Evolutionary conservation across 1,140 invertebrate genomes (phyloP).

Genomic region (Drosophila oshimai): DNA sequence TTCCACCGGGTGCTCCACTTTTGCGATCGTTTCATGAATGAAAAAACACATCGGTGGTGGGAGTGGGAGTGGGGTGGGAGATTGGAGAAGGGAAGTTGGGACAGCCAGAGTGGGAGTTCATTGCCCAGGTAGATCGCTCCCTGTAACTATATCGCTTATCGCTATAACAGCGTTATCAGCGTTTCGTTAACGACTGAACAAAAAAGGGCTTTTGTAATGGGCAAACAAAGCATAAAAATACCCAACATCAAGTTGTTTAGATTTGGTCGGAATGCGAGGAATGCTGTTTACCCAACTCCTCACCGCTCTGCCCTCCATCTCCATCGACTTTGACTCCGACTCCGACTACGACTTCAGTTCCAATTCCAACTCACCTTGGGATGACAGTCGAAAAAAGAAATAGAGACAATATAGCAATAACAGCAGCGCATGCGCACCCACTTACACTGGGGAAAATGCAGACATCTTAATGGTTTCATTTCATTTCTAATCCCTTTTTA

Average conservation of each 20-base stretch:
- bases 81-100: no score
- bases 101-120: no score
- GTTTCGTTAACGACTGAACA: constrained; percentile 25
- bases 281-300: constrained; percentile 46
- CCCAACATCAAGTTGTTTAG: constrained; percentile 67
- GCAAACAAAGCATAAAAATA: constrained; percentile 70
- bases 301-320: constrained; percentile 5
- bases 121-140: constrained; percentile 8
- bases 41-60: constrained; percentile 9
- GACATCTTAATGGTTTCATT: no score
- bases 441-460: background rate
- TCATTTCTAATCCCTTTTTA: no score
- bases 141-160: constrained; percentile 11
- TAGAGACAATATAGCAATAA: constrained; percentile 14
- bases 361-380: constrained; percentile 32
- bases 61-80: no score
- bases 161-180: constrained; percentile 17
- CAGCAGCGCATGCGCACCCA: constrained; percentile 18
- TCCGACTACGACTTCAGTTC: no score
- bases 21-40: constrained; percentile 53
- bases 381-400: constrained; percentile 36
- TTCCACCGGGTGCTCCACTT: constrained; percentile 55
- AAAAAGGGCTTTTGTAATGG: constrained; percentile 64
- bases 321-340: background rate
- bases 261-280: constrained; percentile 63